Evolutionary conservation across 2,113 vertebrate species (phyloP).

Genomic region (Varanus salvator): DNA sequence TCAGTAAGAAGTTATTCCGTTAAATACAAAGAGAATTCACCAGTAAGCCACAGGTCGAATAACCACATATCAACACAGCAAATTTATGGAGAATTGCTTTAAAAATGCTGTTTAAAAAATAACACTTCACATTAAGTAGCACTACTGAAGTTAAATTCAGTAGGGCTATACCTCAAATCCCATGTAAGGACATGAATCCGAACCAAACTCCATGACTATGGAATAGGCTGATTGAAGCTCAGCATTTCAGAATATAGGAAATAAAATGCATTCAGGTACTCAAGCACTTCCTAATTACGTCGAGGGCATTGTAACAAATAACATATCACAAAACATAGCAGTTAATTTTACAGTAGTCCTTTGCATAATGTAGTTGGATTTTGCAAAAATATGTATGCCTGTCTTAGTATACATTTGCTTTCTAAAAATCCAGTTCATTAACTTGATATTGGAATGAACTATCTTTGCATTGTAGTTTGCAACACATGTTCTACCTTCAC

Average conservation of each 20-base stretch:
- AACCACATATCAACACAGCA: constrained; percentile 66
- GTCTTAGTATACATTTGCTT: constrained; percentile 52
- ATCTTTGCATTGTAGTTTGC: constrained; percentile 64
- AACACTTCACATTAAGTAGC: constrained; percentile 64
- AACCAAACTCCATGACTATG: constrained; percentile 3
- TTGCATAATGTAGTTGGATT: constrained; percentile 50
- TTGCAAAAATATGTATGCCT: constrained; percentile 45
- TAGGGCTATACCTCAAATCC: constrained; percentile 34
- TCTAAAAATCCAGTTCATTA: constrained; percentile 54
- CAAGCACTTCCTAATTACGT: not conserved
- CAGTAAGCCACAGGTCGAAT: constrained; percentile 52
- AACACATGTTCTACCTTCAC: constrained; percentile 46
- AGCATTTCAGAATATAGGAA: not conserved
- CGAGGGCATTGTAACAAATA: constrained; percentile 8
- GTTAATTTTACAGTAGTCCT: constrained; percentile 23
- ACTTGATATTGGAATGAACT: constrained; percentile 35
- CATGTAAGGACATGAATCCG: not conserved
- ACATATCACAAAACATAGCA: fast-evolving
- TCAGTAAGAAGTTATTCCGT: constrained; percentile 31
- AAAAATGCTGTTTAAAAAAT: constrained; percentile 51
- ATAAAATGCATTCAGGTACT: not conserved
- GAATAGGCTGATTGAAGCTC: constrained; percentile 25
- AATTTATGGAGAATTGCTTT: constrained; percentile 50
- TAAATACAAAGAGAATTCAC: constrained; percentile 41
- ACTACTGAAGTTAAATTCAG: constrained; percentile 26